phyloP scores from a whole-genome alignment of 2,113 vertebrate genomes.

The Raja brachyura region DNA sequence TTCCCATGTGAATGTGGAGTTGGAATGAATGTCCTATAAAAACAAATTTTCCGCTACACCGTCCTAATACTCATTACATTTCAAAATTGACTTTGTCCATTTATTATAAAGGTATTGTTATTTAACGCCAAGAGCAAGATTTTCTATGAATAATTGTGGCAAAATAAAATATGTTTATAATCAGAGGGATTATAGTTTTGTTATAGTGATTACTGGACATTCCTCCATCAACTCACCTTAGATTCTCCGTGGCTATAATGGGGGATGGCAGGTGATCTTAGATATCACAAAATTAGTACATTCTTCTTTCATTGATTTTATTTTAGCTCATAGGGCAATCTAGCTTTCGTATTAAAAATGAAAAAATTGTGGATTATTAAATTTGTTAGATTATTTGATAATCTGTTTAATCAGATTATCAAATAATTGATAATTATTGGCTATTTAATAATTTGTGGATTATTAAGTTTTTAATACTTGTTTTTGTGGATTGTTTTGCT shows the following conservation, averaged over 20 bases:
- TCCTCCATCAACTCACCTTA: too few relatives aligned
- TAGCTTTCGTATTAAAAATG: not conserved
- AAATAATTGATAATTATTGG: too few relatives aligned
- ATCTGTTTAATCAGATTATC: too few relatives aligned
- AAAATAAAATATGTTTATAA: not conserved
- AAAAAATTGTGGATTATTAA: not conserved
- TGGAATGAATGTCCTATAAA: not conserved
- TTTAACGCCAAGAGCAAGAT: not conserved
- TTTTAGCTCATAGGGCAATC: not conserved
- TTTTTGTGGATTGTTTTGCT: not conserved
- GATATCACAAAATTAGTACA: not conserved
- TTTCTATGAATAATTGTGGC: not conserved
- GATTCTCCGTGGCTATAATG: not conserved
- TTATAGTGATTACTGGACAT: not conserved
- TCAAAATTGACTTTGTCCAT: not conserved
- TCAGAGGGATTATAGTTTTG: not conserved
- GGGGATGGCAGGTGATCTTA: not conserved
- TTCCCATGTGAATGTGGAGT: not conserved
- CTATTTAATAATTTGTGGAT: too few relatives aligned
- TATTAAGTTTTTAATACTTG: too few relatives aligned
- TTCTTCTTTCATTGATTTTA: not conserved
- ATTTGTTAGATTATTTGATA: too few relatives aligned
- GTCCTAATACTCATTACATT: not conserved
- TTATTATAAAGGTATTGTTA: not conserved
- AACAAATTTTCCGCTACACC: not conserved